phyloP scores from a whole-genome alignment of 1,140 invertebrate species.

The Cepaea nemoralis region DNA sequence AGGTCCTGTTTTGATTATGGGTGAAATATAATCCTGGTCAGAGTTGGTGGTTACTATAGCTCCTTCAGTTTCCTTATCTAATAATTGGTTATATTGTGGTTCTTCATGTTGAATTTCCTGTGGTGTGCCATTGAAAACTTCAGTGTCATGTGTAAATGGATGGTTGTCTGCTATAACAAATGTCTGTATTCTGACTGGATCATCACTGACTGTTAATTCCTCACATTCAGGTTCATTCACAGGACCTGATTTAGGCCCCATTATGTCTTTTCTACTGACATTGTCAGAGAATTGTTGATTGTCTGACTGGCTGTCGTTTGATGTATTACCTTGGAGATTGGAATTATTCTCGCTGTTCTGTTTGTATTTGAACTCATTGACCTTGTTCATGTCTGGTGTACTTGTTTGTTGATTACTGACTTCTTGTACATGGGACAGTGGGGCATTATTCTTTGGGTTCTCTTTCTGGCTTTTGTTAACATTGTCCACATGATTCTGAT shows the following conservation, averaged over 20 bases:
- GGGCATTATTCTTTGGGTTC: neutral
- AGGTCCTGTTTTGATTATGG: neutral
- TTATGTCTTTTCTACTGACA: too few species aligned
- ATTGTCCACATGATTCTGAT: neutral
- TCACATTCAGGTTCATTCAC: too few species aligned
- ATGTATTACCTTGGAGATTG: too few species aligned
- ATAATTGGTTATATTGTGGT: neutral
- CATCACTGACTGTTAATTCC: too few species aligned
- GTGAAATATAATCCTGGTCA: neutral
- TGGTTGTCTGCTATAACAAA: too few species aligned
- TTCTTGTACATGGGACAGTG: neutral
- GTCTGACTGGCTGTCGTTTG: too few species aligned
- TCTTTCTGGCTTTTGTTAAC: neutral
- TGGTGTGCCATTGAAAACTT: neutral
- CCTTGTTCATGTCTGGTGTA: neutral
- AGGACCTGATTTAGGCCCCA: too few species aligned
- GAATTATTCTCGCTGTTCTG: neutral
- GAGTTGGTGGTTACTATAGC: neutral
- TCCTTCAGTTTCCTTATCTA: neutral
- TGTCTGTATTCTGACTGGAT: too few species aligned
- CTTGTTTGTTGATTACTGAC: neutral
- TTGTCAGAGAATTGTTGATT: too few species aligned
- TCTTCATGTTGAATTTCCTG: neutral
- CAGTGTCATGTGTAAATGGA: too few species aligned
- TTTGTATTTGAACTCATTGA: neutral